Base-by-base conservation (phyloP, 2,888 invertebrate species). In the Drosophila antonietae region DNA sequence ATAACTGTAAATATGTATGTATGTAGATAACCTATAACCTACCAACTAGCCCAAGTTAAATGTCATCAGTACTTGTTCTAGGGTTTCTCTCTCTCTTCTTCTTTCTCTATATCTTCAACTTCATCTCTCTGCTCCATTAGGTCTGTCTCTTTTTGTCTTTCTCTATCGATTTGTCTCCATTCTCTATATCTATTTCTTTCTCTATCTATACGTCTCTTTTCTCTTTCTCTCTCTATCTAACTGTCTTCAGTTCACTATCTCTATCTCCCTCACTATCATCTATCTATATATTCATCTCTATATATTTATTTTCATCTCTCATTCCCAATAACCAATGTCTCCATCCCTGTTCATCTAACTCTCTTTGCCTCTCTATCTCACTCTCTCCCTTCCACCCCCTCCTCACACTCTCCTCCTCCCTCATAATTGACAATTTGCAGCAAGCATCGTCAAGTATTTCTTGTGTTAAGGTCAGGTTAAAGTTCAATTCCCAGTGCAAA, bases 401-500 rank as follows among this genome's bases (percentile, higher is more conserved):
- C 20, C 12, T 46, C 23, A 3, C 46, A 23, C 15, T 71, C 47
- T 57, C 60, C 49, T 55, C 52, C 23, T 28, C 35, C 44, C 57
- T 39, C 51, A 35, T 41, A 35, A 60, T 66, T 59, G 53, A 44
- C 49, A 63, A 49, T 64, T 55, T 69, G 60, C 60, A 58, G 57
- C 74, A 66, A 75, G 23, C 12, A 6, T 23, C 46, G 23, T 23
- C 23, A 2, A 23, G 23, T 14, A 6, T 23, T 46, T 46, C 46
- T 23, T 28, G 55, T 43, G 31, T 49, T 33, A 71, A 71, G 82
- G 70, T 81, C 68, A 80, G 75, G 62, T 59, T 76, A 33, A 57
- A 60, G 69, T 64, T 74, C 51, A 56, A 76, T 83, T 23, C 78
- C 80, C 79, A 78, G 60, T 66, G 56, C 62, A 76, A 76, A 74